These are phyloP conservation scores for Sepiola atlantica DNA, from an alignment of 2,888 invertebrate species.

Conservation along the genomic window DNA sequence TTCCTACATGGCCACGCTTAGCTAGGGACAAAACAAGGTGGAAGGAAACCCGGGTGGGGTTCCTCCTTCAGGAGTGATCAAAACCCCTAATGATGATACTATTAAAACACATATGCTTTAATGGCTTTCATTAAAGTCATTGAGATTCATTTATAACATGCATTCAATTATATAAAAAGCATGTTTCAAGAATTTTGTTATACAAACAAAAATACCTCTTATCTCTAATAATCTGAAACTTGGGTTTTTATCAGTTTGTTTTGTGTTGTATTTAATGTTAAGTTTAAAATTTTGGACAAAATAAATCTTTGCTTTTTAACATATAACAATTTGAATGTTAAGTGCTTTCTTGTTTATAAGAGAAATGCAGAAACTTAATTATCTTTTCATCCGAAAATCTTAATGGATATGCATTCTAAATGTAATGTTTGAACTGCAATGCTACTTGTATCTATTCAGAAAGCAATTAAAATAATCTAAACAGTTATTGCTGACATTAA, in stretches of 20 bases:
- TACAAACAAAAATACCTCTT: too few relatives aligned
- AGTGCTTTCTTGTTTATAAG: too few relatives aligned
- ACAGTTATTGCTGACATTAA: too few relatives aligned
- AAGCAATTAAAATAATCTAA: background rate
- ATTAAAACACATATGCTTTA: background rate
- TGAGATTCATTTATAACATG: background rate
- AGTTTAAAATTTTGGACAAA: background rate
- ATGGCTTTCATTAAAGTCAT: background rate
- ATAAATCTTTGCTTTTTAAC: background rate
- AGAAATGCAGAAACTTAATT: too few relatives aligned
- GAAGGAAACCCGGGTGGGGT: too few relatives aligned
- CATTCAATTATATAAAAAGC: background rate
- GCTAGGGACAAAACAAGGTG: too few relatives aligned
- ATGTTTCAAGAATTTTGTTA: too few relatives aligned
- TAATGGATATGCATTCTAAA: background rate
- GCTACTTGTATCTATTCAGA: background rate
- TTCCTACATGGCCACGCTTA: too few relatives aligned
- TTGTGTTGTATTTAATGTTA: background rate
- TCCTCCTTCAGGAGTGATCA: too few relatives aligned
- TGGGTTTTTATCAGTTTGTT: background rate
- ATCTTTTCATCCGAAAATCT: background rate
- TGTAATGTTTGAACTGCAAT: background rate
- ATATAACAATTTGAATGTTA: too few relatives aligned
- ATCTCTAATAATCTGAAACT: too few relatives aligned
- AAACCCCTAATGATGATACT: too few relatives aligned